phyloP scores from a whole-genome alignment of 2,888 invertebrate genomes.

The Cataglyphis cursor region DNA sequence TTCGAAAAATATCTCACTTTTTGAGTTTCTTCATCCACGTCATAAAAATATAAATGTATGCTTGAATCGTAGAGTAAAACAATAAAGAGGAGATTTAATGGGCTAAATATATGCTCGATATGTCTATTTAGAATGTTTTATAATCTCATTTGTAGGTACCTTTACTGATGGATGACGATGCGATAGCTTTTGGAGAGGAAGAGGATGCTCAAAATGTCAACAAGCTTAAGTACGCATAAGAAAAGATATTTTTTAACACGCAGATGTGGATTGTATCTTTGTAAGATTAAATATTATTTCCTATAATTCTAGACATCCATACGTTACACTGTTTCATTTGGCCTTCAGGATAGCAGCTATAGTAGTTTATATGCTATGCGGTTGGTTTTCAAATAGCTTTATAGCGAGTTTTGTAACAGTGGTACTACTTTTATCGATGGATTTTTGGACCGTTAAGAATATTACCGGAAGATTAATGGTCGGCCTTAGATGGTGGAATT shows the following conservation, averaged over 20 bases:
- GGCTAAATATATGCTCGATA: background rate
- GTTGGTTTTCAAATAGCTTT: constrained; percentile 96
- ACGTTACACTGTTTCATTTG: constrained; percentile 96
- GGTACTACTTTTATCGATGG: constrained; percentile 96
- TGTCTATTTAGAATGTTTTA: constrained; percentile 7
- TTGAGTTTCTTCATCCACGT: background rate
- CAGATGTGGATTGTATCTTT: background rate
- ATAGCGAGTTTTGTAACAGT: constrained; percentile 98
- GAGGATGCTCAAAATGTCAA: constrained; percentile 88
- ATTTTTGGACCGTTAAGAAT: constrained; percentile 99
- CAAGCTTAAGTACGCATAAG: constrained; percentile 84
- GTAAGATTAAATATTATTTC: constrained; percentile 41
- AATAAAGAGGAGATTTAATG: background rate
- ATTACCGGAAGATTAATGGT: constrained; percentile 97
- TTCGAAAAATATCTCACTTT: background rate
- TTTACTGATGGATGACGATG: constrained; percentile 93
- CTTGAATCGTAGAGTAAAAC: background rate
- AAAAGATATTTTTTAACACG: background rate
- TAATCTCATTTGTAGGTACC: constrained; percentile 91
- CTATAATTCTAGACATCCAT: constrained; percentile 92
- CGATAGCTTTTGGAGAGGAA: constrained; percentile 95
- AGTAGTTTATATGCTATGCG: constrained; percentile 95
- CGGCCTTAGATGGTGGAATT: constrained; percentile 99
- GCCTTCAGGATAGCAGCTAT: constrained; percentile 95
- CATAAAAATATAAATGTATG: background rate